phyloP scores from a whole-genome alignment of 2,888 invertebrate species.

The Ormia ochracea region DNA sequence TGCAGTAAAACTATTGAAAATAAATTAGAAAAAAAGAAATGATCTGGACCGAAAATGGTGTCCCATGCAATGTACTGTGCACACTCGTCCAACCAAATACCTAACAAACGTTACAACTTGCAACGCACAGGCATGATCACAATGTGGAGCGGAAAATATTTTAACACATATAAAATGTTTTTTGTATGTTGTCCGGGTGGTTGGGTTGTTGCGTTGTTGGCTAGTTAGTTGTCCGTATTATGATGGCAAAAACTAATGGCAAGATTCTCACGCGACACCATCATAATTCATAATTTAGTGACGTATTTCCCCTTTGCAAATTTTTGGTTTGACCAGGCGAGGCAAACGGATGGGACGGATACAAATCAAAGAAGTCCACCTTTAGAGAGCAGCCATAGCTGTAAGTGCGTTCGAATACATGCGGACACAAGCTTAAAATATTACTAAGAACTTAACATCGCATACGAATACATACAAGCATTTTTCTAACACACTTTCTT shows the following conservation, averaged over 20 bases:
- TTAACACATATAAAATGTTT: constrained; percentile 49
- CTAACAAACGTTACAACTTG: constrained; percentile 9
- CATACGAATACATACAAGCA: background rate
- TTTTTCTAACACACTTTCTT: constrained; percentile 25
- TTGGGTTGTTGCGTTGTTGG: too few species aligned
- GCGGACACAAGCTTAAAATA: background rate
- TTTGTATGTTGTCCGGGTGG: background rate
- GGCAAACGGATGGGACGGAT: background rate
- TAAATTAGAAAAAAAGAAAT: constrained; percentile 16
- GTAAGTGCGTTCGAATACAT: background rate
- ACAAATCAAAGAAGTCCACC: constrained; percentile 31
- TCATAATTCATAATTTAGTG: constrained; percentile 62
- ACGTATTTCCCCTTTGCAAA: constrained; percentile 16
- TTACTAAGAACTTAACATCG: constrained; percentile 1
- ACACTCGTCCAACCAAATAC: constrained; percentile 13
- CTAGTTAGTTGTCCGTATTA: constrained; percentile 27
- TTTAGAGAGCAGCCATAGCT: constrained; percentile 29
- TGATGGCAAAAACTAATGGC: constrained; percentile 26
- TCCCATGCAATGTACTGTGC: constrained; percentile 2
- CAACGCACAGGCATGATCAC: background rate
- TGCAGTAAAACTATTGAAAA: background rate
- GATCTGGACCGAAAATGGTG: constrained; percentile 53
- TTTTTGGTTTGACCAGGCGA: background rate
- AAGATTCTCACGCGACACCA: constrained; percentile 63
- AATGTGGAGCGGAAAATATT: constrained; percentile 58